Conservation (phyloP, 1,140 invertebrate genomes). For the Alviniconcha marisindica region DNA sequence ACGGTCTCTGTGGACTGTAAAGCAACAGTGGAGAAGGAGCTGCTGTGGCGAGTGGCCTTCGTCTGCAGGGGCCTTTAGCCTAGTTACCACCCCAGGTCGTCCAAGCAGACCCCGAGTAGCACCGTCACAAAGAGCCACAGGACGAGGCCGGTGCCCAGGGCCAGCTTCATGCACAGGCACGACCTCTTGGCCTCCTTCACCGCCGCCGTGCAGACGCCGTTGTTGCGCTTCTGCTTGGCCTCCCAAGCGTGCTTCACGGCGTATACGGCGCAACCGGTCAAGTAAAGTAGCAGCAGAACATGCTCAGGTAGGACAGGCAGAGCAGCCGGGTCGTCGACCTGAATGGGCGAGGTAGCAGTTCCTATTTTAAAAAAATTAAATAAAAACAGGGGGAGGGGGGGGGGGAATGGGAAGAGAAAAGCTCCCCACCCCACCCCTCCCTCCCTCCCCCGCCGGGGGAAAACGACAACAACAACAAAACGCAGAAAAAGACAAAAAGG, state of each 20-base stretch:
- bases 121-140: background rate
- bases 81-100: background rate
- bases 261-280: background rate
- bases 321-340: slow-evolving; percentile 4
- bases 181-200: background rate
- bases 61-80: too few relatives aligned
- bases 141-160: background rate
- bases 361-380: background rate
- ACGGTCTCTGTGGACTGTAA: too few relatives aligned
- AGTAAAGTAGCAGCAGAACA: slow-evolving; percentile 1
- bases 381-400: background rate
- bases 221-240: slow-evolving; percentile 22
- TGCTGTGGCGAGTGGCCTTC: too few relatives aligned
- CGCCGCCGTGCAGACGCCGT: background rate
- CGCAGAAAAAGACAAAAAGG: too few relatives aligned
- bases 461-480: too few relatives aligned
- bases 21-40: too few relatives aligned
- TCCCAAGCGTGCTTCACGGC: slow-evolving; percentile 15
- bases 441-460: too few relatives aligned
- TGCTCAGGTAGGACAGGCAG: background rate
- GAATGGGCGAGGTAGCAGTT: background rate
- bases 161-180: background rate
- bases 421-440: too few relatives aligned
- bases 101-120: background rate
- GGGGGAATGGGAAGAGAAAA: background rate